Base-by-base conservation (phyloP, 1,140 invertebrate species). In the Bactericera cockerelli region DNA sequence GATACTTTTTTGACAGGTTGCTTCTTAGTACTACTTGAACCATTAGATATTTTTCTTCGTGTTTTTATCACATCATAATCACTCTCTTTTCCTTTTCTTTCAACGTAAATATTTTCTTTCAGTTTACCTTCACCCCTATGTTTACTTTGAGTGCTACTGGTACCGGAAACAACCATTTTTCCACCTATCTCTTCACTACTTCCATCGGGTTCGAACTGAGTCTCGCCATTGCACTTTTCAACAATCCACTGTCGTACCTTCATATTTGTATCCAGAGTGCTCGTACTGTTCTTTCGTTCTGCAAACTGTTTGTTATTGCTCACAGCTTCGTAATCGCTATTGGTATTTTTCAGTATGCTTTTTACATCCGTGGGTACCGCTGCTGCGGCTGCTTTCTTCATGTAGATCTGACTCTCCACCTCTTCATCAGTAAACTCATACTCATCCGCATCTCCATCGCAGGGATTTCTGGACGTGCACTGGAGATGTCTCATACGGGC, bases 221-320 rank as follows among this genome's bases (percentile, higher is more conserved):
- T 19, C 19, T 19, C 42, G 3, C 22, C 22, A 19, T 19, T 49
- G 19, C 42, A 49, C 84, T 83, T 62, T 8, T 84, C 77, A 1
- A 84, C 79, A 63, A 90, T 90, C 87, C 87, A 90, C 59, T 89
- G 84, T 58, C 81, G 77, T 1, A 90, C 87, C 75, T 89, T 88
- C 11, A 85, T 83, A 65, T 88, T 83, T 0, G 87, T 83, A 67
- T 89, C 86, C 61, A 90, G 81, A 0, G 66, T 65, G 2, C 64
- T 61, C 2, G 86, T 88, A 54, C 86, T 88, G 11, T 77, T 80
- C 1, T 85, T 87, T 64, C 84, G 77, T 65, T 85, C n/a, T 10
- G 6, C 6, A n/a, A 6, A 10, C 22, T 22, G n/a, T 49, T 49
- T 49, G 13, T 31, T 31, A 4, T 4, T 31, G 22, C 73, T 76